Evolutionary conservation across 2,888 invertebrate genomes (phyloP), one percentile per base, ranked within the genome.

Genomic region (Rhopalosiphum nymphaeae): DNA sequence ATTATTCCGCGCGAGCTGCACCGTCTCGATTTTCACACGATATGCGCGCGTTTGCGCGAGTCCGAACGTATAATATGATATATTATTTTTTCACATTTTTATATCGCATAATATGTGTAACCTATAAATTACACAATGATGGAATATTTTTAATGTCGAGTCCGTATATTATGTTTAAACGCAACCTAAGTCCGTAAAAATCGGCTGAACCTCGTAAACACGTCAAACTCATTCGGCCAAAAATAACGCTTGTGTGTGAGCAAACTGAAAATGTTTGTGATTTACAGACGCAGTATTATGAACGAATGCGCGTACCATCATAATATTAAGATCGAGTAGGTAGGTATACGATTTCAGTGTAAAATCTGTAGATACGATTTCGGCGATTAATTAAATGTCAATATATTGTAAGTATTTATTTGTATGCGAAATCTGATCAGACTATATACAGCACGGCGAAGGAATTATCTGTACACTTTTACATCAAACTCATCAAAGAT

Each of bases 1-100:
- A 90, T 90, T 90, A 90, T 67, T 90, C 90, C 90, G 90, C 61
- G 56, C 89, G 29, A 36, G 29, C 57, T 26, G 57, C 29, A 42
- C 25, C 89, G 61, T 61, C 61, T 44, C 21, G 44, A 46, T 90
- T 90, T 57, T 89, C 56, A 57, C 89, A 57, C 57, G 57, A 89
- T 78, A 21, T 78, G 36, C 21, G 78, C 36, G 36, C 36, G 21
- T 78, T 78, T 21, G 21, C 78, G 78, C n/a, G 56, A 56, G 21
- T 53, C 88, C 56, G 42, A 61, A 78, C 36, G 78, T 21, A 78
- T 36, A 36, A 16, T 13, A n/a, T 78, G 11, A 78, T 36, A 36
- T 42, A 26, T 44, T 56, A n/a, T 36, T 89, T 53, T 16, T 56
- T 36, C 26, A 36, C 21, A 56, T 42, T 89, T 89, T 89, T 56